Evolutionary conservation across 1,140 invertebrate genomes (phyloP), one percentile per base, ranked within the genome.

Genomic region (Bombus polaris): DNA sequence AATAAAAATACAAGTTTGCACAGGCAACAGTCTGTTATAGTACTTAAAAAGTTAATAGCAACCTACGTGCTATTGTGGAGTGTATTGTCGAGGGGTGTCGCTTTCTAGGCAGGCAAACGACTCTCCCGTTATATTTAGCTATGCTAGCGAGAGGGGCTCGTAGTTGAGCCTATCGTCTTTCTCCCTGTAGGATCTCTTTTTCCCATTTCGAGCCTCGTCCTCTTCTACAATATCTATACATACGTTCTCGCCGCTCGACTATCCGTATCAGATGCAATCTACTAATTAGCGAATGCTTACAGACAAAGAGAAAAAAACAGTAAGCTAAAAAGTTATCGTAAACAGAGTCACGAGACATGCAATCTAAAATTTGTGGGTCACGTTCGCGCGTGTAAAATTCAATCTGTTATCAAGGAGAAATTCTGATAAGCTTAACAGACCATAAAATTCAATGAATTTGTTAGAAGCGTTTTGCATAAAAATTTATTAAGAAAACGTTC

Each of bases 41-140:
- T 85, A 86, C 78, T 72, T 44, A 78, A 92, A 92, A 92, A 92
- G 93, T 93, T 93, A 93, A 93, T 92, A 89, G 91, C 85, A 85
- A 92, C 90, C 91, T 88, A 92, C 86, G 90, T 87, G 81, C 88
- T 85, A 85, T 25, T 5, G 12, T 18, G 13, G 6, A 42, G 28
- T 44, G 87, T 83, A 90, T 88, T 87, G 84, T 83, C 82, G 75
- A 88, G 85, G 88, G 88, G 87, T 85, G 76, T 85, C 82, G 81
- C 77, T 75, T 87, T 89, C 88, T 90, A 90, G 85, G 89, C 85
- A 83, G 85, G 74, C 75, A 91, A 89, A 91, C 78, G 86, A 87
- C 89, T 90, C 89, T 87, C 91, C 75, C 87, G 74, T 85, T 86
- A 88, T 92, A 92, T 53, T 93, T 92, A 92, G 87, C 91, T 86